These are phyloP conservation scores for Nothocercus nigrocapillus DNA, from an alignment of 2,113 vertebrate species.

Conservation along the genomic window DNA sequence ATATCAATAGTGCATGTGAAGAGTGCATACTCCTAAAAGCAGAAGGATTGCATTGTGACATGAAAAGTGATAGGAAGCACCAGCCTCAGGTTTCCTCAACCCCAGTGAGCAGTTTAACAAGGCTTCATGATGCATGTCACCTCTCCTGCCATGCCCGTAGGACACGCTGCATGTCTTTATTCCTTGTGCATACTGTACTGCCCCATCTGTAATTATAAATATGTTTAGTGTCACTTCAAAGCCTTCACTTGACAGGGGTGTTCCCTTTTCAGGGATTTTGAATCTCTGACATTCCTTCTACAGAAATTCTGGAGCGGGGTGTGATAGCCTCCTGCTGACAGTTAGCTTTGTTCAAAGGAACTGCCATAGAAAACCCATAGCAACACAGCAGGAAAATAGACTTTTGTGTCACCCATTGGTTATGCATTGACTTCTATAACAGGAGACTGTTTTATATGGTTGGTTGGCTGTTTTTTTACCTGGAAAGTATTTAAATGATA, in stretches of 20 bases:
- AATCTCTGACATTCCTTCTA: conserved; percentile 54
- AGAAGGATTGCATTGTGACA: conserved; percentile 25
- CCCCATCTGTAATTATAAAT: conserved; percentile 66
- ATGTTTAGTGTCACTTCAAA: conserved; percentile 66
- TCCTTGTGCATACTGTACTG: neutral
- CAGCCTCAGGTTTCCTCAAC: conserved; percentile 53
- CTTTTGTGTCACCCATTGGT: neutral
- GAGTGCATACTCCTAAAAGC: neutral
- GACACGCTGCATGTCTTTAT: neutral
- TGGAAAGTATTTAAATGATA: neutral
- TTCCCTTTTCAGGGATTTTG: conserved; percentile 50
- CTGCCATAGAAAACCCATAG: conserved; percentile 10
- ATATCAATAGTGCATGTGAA: conserved; percentile 50
- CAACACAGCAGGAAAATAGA: neutral
- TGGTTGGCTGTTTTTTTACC: neutral
- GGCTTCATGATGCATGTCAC: conserved; percentile 57
- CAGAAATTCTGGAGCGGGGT: conserved; percentile 5
- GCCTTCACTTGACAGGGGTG: conserved; percentile 41
- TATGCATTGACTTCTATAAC: neutral
- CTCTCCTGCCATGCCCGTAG: conserved; percentile 61
- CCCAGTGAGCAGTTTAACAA: conserved; percentile 56
- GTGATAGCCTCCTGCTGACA: conserved; percentile 49
- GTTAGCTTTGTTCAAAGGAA: conserved; percentile 38
- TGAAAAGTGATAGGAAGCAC: conserved; percentile 42
- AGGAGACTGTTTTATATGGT: neutral